phyloP scores from a whole-genome alignment of 2,888 invertebrate genomes.

The Molanna angustata region DNA sequence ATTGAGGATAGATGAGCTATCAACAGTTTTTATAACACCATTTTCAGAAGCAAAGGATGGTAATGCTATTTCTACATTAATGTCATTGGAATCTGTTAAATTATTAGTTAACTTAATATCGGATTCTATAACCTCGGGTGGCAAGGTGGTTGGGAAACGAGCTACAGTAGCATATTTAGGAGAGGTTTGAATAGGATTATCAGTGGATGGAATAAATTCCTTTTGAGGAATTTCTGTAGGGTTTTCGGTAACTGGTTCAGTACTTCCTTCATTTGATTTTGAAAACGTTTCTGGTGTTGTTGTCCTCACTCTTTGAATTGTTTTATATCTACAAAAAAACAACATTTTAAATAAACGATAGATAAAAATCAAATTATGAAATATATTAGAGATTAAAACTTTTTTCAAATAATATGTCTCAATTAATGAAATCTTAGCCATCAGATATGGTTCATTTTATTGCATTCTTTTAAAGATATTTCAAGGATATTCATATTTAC shows the following conservation, averaged over 20 bases:
- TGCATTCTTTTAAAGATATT: too few relatives aligned
- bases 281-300: constrained; percentile 15
- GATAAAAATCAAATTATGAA: too few relatives aligned
- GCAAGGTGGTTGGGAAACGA: constrained; percentile 13
- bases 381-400: too few relatives aligned
- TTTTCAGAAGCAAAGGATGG: constrained; percentile 30
- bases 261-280: too few relatives aligned
- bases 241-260: constrained; percentile 5
- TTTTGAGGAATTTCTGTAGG: constrained; percentile 22
- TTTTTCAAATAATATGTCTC: too few relatives aligned
- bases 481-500: neutral
- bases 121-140: constrained; percentile 17
- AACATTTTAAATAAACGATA: too few relatives aligned
- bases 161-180: constrained; percentile 22
- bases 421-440: too few relatives aligned
- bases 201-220: constrained; percentile 15
- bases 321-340: constrained; percentile 29
- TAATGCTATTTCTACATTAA: constrained; percentile 27
- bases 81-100: constrained; percentile 24
- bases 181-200: constrained; percentile 14
- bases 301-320: constrained; percentile 30
- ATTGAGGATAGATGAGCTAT: constrained; percentile 25
- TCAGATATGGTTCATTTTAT: too few relatives aligned
- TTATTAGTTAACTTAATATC: too few relatives aligned
- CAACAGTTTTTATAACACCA: constrained; percentile 26